A percentile compares a stretch with the other conserved stretches of the same genome.
These are phyloP conservation scores for Podabrus alpinus DNA, from an alignment of 2,888 invertebrate species.

Conservation along the genomic window DNA sequence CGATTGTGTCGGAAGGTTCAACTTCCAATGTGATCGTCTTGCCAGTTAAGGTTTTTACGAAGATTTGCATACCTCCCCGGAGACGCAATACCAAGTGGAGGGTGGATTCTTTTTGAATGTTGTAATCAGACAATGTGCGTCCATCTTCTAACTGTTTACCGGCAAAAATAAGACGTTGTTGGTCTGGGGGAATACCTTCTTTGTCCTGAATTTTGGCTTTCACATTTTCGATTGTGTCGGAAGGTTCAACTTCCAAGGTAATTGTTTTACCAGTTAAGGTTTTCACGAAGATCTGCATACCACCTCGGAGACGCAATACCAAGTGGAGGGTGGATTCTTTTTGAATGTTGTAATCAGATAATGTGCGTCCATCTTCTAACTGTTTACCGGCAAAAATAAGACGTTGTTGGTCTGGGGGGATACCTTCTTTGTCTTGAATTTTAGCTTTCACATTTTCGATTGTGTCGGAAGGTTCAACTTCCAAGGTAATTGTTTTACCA, in stretches of 20 bases:
- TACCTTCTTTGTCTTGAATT: conserved; percentile 64
- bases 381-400: conserved; percentile 67
- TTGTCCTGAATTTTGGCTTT: conserved; percentile 91
- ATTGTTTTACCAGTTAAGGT: conserved; percentile 64
- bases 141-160: conserved; percentile 73
- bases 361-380: conserved; percentile 64
- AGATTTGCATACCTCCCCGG: conserved; percentile 70
- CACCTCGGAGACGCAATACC: conserved; percentile 65
- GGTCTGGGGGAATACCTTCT: conserved; percentile 88
- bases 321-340: conserved; percentile 64
- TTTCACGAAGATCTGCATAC: conserved; percentile 66
- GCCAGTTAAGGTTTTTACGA: conserved; percentile 61
- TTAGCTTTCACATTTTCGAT: conserved; percentile 66
- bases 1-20: conserved; percentile 66
- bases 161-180: conserved; percentile 86
- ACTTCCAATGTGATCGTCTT: conserved; percentile 62
- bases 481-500: conserved; percentile 39
- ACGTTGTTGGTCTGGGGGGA: conserved; percentile 65
- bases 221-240: conserved; percentile 92
- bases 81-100: conserved; percentile 88
- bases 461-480: conserved; percentile 62
- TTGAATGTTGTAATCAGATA: conserved; percentile 61
- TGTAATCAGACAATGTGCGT: conserved; percentile 70
- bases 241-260: conserved; percentile 67
- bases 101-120: conserved; percentile 91